phyloP scores from a whole-genome alignment of 1,140 invertebrate species.

The Drosophila kohkoa region DNA sequence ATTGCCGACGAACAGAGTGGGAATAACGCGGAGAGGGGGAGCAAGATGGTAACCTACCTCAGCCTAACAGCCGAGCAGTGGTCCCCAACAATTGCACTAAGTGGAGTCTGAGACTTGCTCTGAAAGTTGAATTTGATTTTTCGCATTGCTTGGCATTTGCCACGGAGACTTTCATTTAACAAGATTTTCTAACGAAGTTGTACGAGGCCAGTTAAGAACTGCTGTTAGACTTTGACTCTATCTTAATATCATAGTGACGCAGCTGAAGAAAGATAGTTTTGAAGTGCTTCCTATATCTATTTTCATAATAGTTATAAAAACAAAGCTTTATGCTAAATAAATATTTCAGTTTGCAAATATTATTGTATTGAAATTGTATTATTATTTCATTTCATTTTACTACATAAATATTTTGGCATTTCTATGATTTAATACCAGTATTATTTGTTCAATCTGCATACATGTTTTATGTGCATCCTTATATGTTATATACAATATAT shows the following conservation, averaged over 20 bases:
- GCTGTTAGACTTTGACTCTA: neutral
- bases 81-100: constrained; percentile 47
- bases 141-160: constrained; percentile 57
- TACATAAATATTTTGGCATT: constrained; percentile 31
- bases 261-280: neutral
- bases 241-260: neutral
- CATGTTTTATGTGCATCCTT: constrained; percentile 24
- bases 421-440: constrained; percentile 44
- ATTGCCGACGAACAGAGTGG: constrained; percentile 47
- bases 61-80: constrained; percentile 19
- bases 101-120: constrained; percentile 50
- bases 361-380: constrained; percentile 12
- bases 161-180: constrained; percentile 44
- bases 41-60: constrained; percentile 9
- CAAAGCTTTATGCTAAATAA: neutral
- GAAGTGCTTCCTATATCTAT: too few species aligned
- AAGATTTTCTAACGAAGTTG: constrained; percentile 56
- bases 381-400: constrained; percentile 34
- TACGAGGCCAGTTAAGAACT: constrained; percentile 10
- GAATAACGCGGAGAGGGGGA: neutral
- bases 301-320: neutral
- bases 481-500: neutral
- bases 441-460: constrained; percentile 24
- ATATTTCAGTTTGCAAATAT: constrained; percentile 23
- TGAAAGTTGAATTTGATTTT: constrained; percentile 66